Conservation (phyloP, 2,113 vertebrate species). For the Triplophysa tibetana region DNA sequence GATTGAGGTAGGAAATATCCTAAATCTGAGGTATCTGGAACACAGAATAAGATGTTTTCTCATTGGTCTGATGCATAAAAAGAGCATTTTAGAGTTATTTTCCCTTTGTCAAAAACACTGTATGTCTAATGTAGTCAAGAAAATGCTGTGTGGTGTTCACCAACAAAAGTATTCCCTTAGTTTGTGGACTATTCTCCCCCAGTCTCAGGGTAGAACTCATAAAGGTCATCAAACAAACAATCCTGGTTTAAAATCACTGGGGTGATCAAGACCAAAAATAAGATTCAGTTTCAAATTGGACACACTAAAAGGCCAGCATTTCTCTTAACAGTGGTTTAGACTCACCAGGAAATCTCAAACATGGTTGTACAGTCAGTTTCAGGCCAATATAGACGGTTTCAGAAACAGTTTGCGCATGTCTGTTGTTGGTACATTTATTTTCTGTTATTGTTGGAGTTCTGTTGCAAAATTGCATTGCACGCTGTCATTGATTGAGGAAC, state of each 20-base stretch:
- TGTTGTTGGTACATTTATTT: conserved; percentile 62
- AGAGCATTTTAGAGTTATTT: too few relatives aligned
- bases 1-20: too few relatives aligned
- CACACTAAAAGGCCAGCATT: not conserved
- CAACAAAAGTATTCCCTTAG: not conserved
- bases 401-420: conserved; percentile 47
- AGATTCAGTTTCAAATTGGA: not conserved
- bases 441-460: conserved; percentile 52
- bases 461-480: conserved; percentile 54
- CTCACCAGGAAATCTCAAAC: conserved; percentile 11
- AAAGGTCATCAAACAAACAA: conserved; percentile 68
- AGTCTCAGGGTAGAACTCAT: not conserved
- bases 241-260: conserved; percentile 48
- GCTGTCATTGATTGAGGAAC: conserved; percentile 65
- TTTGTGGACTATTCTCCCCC: not conserved
- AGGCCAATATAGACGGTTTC: conserved; percentile 42
- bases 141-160: not conserved
- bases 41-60: too few relatives aligned
- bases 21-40: too few relatives aligned
- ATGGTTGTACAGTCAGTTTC: not conserved
- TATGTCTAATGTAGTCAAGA: not conserved
- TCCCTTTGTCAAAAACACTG: too few relatives aligned
- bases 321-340: not conserved
- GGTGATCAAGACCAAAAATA: conserved; percentile 47
- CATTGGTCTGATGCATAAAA: too few relatives aligned